phyloP scores from a whole-genome alignment of 2,797 vertebrate species.

The Saxicola maurus region DNA sequence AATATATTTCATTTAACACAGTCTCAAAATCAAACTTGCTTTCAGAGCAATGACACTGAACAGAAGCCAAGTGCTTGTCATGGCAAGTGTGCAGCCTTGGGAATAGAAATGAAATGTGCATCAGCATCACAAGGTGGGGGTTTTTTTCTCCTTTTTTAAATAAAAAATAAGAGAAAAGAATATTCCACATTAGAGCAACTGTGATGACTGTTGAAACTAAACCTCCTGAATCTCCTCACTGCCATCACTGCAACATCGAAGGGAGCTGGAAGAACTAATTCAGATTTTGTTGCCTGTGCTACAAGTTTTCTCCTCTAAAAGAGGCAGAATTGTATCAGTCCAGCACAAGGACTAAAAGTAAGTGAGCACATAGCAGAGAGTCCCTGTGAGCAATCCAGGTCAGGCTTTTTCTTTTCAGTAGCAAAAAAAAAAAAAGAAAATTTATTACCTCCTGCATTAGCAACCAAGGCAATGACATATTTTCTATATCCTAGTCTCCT shows the following conservation, averaged over 20 bases:
- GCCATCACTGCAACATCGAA: not conserved
- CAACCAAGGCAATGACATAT: not conserved
- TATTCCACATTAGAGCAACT: not conserved
- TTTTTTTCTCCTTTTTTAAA: not conserved
- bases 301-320: not conserved
- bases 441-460: not conserved
- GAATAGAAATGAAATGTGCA: not conserved
- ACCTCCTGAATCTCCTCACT: not conserved
- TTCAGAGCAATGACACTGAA: not conserved
- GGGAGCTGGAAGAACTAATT: not conserved
- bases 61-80: not conserved
- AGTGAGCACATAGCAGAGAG: not conserved
- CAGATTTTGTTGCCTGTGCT: not conserved
- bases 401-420: not conserved
- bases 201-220: constrained; percentile 11
- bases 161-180: not conserved
- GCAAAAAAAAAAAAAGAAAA: not conserved
- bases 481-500: not conserved
- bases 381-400: not conserved
- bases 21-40: not conserved
- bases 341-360: not conserved
- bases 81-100: not conserved
- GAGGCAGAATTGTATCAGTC: not conserved
- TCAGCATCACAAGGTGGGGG: not conserved
- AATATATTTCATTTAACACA: not conserved